Conservation (phyloP, 2,113 vertebrate genomes). For the Hydropotes inermis region DNA sequence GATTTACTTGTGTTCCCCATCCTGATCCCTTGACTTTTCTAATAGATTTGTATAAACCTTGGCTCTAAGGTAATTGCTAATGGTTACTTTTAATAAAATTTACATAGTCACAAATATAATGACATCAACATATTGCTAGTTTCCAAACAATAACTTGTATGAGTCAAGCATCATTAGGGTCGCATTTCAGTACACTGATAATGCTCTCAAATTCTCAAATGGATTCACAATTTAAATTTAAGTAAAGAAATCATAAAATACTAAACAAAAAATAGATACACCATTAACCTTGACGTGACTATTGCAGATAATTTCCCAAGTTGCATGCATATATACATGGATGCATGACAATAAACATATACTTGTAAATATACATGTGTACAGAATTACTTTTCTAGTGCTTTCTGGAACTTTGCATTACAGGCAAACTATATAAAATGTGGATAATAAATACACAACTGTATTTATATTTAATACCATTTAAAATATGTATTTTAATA, state of each 20-base stretch:
- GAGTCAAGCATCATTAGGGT: neutral
- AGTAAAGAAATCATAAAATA: neutral
- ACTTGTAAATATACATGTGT: neutral
- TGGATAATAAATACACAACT: neutral
- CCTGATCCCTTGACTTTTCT: neutral
- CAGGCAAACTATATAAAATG: neutral
- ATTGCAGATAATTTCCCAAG: neutral
- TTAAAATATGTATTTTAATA: neutral
- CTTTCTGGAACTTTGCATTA: neutral
- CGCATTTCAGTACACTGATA: neutral
- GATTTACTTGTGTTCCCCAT: too few species aligned
- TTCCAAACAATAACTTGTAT: conserved; percentile 2
- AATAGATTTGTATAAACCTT: neutral
- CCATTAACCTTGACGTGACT: neutral
- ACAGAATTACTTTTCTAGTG: neutral
- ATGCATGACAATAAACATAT: neutral
- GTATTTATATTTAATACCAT: neutral
- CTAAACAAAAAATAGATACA: neutral
- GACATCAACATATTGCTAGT: neutral
- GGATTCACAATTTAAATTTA: neutral
- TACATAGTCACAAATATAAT: neutral
- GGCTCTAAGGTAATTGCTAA: neutral
- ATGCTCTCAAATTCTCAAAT: neutral
- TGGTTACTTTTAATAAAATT: neutral
- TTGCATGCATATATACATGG: neutral